Conservation (phyloP, 1,140 invertebrate species). For the Trichoplusia ni region DNA sequence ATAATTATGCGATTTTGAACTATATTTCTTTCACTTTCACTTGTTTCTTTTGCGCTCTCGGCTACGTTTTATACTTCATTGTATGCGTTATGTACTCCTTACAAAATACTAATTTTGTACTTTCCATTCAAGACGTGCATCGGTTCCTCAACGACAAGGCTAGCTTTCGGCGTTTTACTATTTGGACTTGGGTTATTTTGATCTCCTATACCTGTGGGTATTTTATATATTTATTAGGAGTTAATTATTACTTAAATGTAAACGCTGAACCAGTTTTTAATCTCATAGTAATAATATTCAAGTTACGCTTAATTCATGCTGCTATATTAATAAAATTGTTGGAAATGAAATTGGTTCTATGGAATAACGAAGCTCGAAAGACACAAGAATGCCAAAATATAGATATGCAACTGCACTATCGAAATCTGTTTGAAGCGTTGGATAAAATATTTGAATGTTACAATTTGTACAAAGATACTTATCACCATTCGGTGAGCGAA, state of each 20-base stretch:
- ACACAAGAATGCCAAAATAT: background rate
- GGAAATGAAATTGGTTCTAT: background rate
- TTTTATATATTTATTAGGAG: no score
- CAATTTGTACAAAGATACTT: background rate
- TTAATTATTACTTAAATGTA: no score
- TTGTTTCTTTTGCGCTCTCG: background rate
- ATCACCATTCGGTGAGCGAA: background rate
- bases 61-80: background rate
- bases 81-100: background rate
- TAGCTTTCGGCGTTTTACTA: no score
- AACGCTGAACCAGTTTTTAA: no score
- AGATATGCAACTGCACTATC: background rate
- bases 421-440: background rate
- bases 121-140: no score
- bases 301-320: background rate
- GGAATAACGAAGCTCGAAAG: background rate
- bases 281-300: background rate
- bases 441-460: constrained; percentile 2
- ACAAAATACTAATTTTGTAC: background rate
- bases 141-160: no score
- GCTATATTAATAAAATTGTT: background rate
- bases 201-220: no score
- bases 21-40: no score
- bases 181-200: no score
- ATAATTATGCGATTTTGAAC: no score